Evolutionary conservation across 2,113 vertebrate genomes (phyloP), one percentile per base, ranked within the genome.

Genomic region (Coracopsis vasa): DNA sequence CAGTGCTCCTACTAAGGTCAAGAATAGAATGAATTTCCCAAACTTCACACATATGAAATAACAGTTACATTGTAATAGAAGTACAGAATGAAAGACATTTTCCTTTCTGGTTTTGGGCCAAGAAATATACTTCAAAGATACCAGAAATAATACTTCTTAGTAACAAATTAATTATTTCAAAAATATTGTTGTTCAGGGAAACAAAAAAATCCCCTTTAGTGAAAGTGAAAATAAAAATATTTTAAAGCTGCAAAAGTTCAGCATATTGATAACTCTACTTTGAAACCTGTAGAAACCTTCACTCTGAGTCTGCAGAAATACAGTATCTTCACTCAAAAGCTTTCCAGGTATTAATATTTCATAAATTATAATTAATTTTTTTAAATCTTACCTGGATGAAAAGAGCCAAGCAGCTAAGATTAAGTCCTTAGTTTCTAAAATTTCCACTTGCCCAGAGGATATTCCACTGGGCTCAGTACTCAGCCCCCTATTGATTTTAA

Each of bases 351-450:
- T 96, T 95, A 96, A 92, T 96, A 81, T 93, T 95, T 95, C 42
- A 95, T 95, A 97, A 97, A 97, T 97, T 94, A 92, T 96, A 98
- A 98, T 97, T 98, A 97, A 97, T 96, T 86, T 88, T 97, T 97
- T 96, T 56, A 95, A 97, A 94, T 94, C n/a, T 97, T 96, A 88
- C 87, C 88, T 97, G 97, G 69, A 95, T 97, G 74, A 97, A 96
- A 96, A 69, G 97, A 96, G 61, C 47, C 93, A 97, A 97, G 92
- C 45, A 96, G 79, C 84, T 97, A 96, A 96, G 70, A 97, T 97
- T 97, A 97, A 96, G 88, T 90, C 95, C 60, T 86, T 87, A 90
- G 37, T 86, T 78, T 94, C 88, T 93, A 95, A 96, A 86, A 96
- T 94, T 97, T 95, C 67, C 80, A 66, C 66, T 97, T 95, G 94